Percentiles rank a stretch among this genome's conserved stretches.
These are phyloP conservation scores for Brachyopa scutellaris DNA, from an alignment of 2,888 invertebrate genomes.

Conservation along the genomic window DNA sequence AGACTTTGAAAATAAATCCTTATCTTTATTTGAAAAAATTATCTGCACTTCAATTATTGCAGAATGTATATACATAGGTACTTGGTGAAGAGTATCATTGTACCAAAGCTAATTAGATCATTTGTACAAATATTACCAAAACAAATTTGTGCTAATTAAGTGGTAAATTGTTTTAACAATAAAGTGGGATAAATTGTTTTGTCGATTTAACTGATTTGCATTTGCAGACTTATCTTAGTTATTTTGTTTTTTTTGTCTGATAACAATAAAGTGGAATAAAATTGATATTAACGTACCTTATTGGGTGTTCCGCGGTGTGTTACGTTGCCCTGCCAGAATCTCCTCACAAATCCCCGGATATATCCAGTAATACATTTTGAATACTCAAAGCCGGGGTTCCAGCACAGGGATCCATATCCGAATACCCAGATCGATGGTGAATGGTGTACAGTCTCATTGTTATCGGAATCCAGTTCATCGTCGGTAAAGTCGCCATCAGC, in stretches of 20 bases:
- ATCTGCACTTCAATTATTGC: too few relatives aligned
- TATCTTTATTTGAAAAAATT: too few relatives aligned
- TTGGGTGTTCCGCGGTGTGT: conserved; percentile 89
- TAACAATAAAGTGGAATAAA: not conserved
- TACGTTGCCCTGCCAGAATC: conserved; percentile 96
- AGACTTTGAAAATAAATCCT: too few relatives aligned
- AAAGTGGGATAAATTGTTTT: too few relatives aligned
- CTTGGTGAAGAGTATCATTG: too few relatives aligned
- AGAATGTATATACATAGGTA: too few relatives aligned
- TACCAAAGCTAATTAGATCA: not conserved
- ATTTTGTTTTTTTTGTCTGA: too few relatives aligned
- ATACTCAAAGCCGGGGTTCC: conserved; percentile 96
- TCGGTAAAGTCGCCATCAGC: conserved; percentile 75
- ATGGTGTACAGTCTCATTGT: conserved; percentile 58
- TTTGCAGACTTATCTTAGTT: not conserved
- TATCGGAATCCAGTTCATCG: conserved; percentile 70
- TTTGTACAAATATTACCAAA: too few relatives aligned
- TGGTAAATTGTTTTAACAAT: too few relatives aligned
- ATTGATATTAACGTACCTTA: conserved; percentile 83
- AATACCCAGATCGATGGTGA: conserved; percentile 88
- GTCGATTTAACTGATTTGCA: too few relatives aligned
- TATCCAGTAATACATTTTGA: conserved; percentile 91
- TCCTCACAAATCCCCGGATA: conserved; percentile 87
- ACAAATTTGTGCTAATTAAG: too few relatives aligned
- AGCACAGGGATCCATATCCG: conserved; percentile 97